phyloP scores from a whole-genome alignment of 2,888 invertebrate species.

The Pinctada fucata region DNA sequence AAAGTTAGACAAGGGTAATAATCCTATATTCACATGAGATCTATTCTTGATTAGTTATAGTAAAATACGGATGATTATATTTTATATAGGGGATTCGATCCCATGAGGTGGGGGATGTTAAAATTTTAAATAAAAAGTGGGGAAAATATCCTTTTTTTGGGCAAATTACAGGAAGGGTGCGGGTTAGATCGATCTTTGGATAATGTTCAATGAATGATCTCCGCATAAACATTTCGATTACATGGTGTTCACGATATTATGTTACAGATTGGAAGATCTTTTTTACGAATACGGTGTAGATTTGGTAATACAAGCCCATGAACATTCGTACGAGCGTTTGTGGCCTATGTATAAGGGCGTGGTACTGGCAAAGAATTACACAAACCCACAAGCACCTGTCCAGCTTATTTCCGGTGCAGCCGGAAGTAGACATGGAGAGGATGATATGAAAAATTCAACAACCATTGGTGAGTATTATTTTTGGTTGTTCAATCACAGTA shows the following conservation, averaged over 20 bases:
- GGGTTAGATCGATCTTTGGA: too few species aligned
- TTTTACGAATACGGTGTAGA: constrained; percentile 66
- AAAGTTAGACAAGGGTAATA: constrained; percentile 58
- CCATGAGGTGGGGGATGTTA: too few species aligned
- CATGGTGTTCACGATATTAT: too few species aligned
- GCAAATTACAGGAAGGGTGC: too few species aligned
- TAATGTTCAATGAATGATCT: too few species aligned
- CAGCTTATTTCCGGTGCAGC: constrained; percentile 64
- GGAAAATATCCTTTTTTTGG: too few species aligned
- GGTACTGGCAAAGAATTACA: constrained; percentile 56
- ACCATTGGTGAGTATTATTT: neutral
- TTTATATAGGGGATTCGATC: neutral
- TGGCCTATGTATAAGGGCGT: constrained; percentile 63
- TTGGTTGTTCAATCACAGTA: neutral
- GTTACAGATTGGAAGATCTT: constrained; percentile 59
- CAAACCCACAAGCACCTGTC: constrained; percentile 59
- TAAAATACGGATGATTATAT: neutral
- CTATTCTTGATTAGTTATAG: neutral
- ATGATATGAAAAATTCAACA: constrained; percentile 40
- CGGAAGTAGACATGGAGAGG: constrained; percentile 51
- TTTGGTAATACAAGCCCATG: constrained; percentile 63
- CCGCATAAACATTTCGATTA: too few species aligned
- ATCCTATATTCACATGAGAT: neutral
- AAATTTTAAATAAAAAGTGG: too few species aligned
- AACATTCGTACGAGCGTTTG: constrained; percentile 66